Evolutionary conservation across 2,888 invertebrate genomes (phyloP).

Genomic region (Coenonympha arcania): DNA sequence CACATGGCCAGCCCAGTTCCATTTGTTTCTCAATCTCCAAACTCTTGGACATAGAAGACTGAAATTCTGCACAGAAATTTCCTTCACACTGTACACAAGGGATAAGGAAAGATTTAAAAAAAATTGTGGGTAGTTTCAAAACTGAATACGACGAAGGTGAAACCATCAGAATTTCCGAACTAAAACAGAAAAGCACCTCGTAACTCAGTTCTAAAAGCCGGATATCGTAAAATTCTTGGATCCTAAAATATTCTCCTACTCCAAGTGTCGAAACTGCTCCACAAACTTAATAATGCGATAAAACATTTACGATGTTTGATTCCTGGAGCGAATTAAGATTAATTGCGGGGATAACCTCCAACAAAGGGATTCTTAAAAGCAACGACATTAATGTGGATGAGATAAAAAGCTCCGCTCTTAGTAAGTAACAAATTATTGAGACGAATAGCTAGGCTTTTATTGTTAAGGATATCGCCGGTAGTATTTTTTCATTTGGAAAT

Average conservation of each 20-base stretch:
- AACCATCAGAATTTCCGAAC: not conserved
- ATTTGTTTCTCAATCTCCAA: too few species aligned
- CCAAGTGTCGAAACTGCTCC: not conserved
- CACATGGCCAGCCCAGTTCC: too few species aligned
- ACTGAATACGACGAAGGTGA: not conserved
- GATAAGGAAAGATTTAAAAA: too few species aligned
- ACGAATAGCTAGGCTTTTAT: not conserved
- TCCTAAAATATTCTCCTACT: not conserved
- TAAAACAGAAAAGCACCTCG: not conserved
- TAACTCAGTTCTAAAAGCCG: constrained; percentile 6
- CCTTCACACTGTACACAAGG: too few species aligned
- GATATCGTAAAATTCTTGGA: constrained; percentile 2
- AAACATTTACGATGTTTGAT: constrained; percentile 16
- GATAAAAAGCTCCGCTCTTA: constrained; percentile 4
- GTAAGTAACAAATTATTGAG: constrained; percentile 9
- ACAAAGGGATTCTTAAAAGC: constrained; percentile 17
- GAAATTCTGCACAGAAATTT: too few species aligned
- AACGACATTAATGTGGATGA: constrained; percentile 14
- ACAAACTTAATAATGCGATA: constrained; percentile 13
- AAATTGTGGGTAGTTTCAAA: too few species aligned
- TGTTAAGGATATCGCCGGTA: not conserved
- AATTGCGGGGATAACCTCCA: constrained; percentile 20
- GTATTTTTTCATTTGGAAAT: not conserved
- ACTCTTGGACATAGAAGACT: too few species aligned
- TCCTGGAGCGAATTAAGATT: constrained; percentile 22